Evolutionary conservation across 1,140 invertebrate species (phyloP), one percentile per base, ranked within the genome.

Genomic region (Battus philenor): DNA sequence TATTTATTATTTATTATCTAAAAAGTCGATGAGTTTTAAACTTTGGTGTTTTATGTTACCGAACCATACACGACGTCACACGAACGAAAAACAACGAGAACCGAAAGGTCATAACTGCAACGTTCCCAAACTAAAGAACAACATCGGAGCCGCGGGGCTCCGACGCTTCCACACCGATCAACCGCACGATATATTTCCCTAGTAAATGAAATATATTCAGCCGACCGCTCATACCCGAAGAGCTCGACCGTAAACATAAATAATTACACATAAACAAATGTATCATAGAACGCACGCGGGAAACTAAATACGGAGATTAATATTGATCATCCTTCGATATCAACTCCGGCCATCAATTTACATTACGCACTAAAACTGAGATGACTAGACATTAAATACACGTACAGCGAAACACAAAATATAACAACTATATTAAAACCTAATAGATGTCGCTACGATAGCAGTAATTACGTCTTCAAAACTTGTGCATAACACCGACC

Each of bases 1-100:
- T 74, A 77, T 80, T 79, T 59, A 62, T 72, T 74, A 77, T 80
- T 79, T 81, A 81, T 82, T 81, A 84, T 76, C 80, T 84, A 84
- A 84, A 72, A 75, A 82, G 76, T 82, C 80, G 78, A 78, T 81
- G 76, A 78, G 64, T 80, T 77, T 67, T 74, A 72, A 77, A 79
- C 56, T 77, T 84, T 84, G 80, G 80, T 84, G 80, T 84, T 84
- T 68, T 71, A 31, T 73, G 75, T 84, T 84, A 80, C 60, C 66
- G 75, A 67, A 80, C 62, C 63, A 68, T 54, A 51, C 66, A 64
- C 34, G 47, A 56, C 44, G 41, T 56, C 41, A 63, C 51, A 53
- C 59, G 39, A 56, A 59, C 54, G 48, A 29, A 64, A 62, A 54
- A 43, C 44, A 60, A 66, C 30, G 44, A 33, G 8, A 65, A 68